Conservation (phyloP, 2,797 vertebrate genomes). For the Tadarida brasiliensis region DNA sequence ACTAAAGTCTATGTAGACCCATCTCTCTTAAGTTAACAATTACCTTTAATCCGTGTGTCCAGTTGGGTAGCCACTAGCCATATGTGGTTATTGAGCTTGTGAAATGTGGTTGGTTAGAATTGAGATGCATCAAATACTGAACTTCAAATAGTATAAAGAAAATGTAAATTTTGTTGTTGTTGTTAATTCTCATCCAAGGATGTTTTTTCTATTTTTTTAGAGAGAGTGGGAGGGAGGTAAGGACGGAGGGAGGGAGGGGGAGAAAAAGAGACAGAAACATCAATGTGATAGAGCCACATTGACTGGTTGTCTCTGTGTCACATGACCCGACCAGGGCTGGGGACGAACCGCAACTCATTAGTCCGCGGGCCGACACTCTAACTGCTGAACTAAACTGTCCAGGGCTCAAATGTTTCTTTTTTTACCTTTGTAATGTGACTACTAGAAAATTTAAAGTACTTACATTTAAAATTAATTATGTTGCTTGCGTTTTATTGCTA, state of each 20-base stretch:
- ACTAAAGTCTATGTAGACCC: neutral
- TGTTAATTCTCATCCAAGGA: no score
- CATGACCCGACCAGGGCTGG: no score
- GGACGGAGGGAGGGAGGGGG: no score
- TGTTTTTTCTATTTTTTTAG: no score
- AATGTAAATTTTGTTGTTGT: neutral
- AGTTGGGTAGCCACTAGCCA: neutral
- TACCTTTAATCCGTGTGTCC: neutral
- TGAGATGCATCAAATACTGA: neutral
- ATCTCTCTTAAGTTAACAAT: neutral
- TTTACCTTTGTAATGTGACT: constrained; percentile 4
- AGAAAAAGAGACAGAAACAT: no score
- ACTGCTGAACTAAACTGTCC: no score
- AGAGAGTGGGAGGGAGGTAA: no score
- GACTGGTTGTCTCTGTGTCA: no score
- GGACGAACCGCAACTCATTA: no score
- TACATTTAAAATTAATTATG: neutral
- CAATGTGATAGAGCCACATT: no score
- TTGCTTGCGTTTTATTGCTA: constrained; percentile 10
- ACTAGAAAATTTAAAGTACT: neutral
- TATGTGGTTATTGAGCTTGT: neutral
- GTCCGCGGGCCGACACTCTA: no score
- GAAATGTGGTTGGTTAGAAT: neutral
- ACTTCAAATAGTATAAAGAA: constrained; percentile 4
- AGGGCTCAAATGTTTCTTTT: neutral